These are phyloP conservation scores for Hylaea fasciaria DNA, from an alignment of 2,888 invertebrate genomes.

Conservation along the genomic window DNA sequence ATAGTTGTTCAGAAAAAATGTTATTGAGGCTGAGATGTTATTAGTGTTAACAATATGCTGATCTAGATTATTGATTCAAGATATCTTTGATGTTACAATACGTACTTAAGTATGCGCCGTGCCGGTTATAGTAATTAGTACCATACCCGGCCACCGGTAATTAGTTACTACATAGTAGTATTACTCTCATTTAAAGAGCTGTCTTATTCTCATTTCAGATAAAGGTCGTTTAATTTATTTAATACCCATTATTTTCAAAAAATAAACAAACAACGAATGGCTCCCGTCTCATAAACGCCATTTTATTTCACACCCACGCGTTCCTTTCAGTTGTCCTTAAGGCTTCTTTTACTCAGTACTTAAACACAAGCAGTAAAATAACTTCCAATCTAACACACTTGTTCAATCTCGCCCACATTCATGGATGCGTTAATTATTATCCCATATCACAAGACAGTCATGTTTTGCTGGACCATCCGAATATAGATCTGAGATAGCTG, in stretches of 20 bases:
- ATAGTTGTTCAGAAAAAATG: too few relatives aligned
- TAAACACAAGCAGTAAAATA: conserved; percentile 14
- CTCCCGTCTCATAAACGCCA: conserved; percentile 47
- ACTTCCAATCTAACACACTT: background rate
- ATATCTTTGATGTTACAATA: too few relatives aligned
- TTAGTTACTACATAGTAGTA: too few relatives aligned
- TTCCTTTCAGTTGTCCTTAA: conserved; percentile 32
- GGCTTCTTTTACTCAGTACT: conserved; percentile 39
- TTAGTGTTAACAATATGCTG: too few relatives aligned
- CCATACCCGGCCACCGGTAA: background rate
- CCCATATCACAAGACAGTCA: too few relatives aligned
- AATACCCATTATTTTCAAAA: conserved; percentile 39
- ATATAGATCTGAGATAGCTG: too few relatives aligned
- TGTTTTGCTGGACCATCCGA: too few relatives aligned
- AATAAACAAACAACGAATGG: conserved; percentile 47
- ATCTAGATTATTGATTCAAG: too few relatives aligned
- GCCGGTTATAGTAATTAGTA: too few relatives aligned
- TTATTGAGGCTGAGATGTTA: too few relatives aligned
- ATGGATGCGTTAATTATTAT: too few relatives aligned
- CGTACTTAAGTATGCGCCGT: too few relatives aligned
- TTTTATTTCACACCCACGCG: conserved; percentile 45
- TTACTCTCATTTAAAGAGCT: background rate
- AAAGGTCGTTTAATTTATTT: conserved; percentile 14
- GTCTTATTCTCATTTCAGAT: background rate
- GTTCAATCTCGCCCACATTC: background rate